Evolutionary conservation across 2,113 vertebrate genomes (phyloP).

Genomic region (Hemichromis elongatus): DNA sequence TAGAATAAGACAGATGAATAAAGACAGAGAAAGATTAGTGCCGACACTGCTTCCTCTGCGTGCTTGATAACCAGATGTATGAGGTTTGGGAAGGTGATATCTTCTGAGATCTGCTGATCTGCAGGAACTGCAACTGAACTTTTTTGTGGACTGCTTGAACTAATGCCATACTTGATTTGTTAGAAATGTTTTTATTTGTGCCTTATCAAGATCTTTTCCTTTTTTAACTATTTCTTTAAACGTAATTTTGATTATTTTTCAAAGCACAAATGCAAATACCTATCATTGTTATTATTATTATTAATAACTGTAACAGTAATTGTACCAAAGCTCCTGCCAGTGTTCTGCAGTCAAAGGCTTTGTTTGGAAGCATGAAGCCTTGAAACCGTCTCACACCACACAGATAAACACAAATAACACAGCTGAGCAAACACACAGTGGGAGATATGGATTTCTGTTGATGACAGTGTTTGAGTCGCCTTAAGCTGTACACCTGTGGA

Average conservation of each 20-base stretch:
- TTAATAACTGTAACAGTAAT: background rate
- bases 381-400: background rate
- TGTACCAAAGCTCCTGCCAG: background rate
- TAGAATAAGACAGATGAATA: background rate
- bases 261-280: background rate
- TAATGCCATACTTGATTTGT: background rate
- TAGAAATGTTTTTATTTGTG: background rate
- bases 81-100: background rate
- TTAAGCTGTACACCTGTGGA: slow-evolving; percentile 20
- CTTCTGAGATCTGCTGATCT: background rate
- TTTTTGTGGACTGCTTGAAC: background rate
- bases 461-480: slow-evolving; percentile 1
- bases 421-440: slow-evolving; percentile 2
- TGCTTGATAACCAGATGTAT: background rate
- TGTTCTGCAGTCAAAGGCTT: background rate
- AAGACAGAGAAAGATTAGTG: background rate
- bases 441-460: slow-evolving; percentile 37
- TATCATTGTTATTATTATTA: background rate
- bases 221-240: background rate
- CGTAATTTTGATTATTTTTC: background rate
- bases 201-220: background rate
- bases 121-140: background rate
- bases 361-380: background rate
- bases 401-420: background rate
- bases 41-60: background rate